Conservation (phyloP, 2,797 vertebrate species). For the Pipistrellus pipistrellus region DNA sequence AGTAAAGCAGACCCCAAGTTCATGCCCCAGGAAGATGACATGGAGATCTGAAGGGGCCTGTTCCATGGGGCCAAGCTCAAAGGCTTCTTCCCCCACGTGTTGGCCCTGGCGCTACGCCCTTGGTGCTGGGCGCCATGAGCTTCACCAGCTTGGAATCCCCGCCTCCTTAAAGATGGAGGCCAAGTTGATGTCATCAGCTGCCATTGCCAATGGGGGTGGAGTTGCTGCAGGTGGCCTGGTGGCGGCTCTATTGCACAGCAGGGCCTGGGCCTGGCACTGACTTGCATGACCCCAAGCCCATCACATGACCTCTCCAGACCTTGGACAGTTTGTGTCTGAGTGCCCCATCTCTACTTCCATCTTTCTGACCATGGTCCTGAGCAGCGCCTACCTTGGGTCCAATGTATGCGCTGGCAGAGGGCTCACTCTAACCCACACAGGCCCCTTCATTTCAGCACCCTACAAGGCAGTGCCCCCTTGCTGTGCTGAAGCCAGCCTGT, state of each 20-base stretch:
- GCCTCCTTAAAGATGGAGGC: conserved; percentile 65
- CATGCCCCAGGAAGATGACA: not conserved
- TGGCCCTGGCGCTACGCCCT: not conserved
- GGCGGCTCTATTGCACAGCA: not conserved
- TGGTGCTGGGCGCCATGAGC: not conserved
- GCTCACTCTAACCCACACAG: too few species aligned
- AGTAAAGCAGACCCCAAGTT: not conserved
- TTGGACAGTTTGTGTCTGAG: too few species aligned
- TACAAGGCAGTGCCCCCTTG: too few species aligned
- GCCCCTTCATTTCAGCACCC: not conserved
- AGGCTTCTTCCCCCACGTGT: not conserved
- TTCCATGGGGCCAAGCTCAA: not conserved
- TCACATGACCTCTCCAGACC: too few species aligned
- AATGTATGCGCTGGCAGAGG: too few species aligned
- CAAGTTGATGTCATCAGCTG: conserved; percentile 76
- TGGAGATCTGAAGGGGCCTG: not conserved
- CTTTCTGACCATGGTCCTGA: too few species aligned
- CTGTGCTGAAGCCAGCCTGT: too few species aligned
- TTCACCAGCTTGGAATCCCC: conserved; percentile 37
- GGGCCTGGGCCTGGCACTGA: too few species aligned
- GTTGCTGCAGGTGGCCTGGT: conserved; percentile 29
- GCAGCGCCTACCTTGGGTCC: too few species aligned
- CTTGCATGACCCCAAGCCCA: too few species aligned
- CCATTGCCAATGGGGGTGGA: conserved; percentile 27
- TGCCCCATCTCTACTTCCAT: too few species aligned